phyloP scores from a whole-genome alignment of 2,797 vertebrate species.

The Philypnodon macrostomus region DNA sequence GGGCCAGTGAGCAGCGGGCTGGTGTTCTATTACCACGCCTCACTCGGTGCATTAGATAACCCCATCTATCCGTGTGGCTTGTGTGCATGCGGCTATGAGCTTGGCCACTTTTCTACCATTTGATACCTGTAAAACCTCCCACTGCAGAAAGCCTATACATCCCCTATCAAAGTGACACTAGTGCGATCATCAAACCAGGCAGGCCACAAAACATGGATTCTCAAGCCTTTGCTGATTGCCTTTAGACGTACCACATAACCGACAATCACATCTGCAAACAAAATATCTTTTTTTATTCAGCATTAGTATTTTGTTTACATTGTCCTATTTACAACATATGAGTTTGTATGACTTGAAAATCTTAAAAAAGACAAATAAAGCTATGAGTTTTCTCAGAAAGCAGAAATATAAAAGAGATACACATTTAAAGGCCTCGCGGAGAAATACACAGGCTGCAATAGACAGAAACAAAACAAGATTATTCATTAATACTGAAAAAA shows the following conservation, averaged over 20 bases:
- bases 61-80: slow-evolving; percentile 46
- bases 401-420: slow-evolving; percentile 7
- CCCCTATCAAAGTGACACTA: slow-evolving; percentile 41
- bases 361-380: slow-evolving; percentile 10
- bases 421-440: slow-evolving; percentile 16
- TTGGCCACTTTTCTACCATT: slow-evolving; percentile 65
- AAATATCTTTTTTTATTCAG: slow-evolving; percentile 80
- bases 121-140: slow-evolving; percentile 61
- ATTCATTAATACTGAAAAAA: slow-evolving; percentile 71
- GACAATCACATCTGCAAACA: slow-evolving; percentile 68
- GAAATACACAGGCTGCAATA: slow-evolving; percentile 15
- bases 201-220: slow-evolving; percentile 12
- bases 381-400: slow-evolving; percentile 15
- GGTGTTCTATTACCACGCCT: slow-evolving; percentile 69
- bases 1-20: slow-evolving; percentile 47
- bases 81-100: slow-evolving; percentile 35
- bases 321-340: slow-evolving; percentile 76
- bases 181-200: slow-evolving; percentile 17
- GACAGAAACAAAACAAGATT: slow-evolving; percentile 16
- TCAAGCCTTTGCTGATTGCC: background rate
- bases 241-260: background rate
- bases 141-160: slow-evolving; percentile 66
- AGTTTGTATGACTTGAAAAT: slow-evolving; percentile 36
- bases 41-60: slow-evolving; percentile 70
- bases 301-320: slow-evolving; percentile 79